Base-by-base conservation (phyloP, 2,797 vertebrate genomes). In the Malurus splendens region DNA sequence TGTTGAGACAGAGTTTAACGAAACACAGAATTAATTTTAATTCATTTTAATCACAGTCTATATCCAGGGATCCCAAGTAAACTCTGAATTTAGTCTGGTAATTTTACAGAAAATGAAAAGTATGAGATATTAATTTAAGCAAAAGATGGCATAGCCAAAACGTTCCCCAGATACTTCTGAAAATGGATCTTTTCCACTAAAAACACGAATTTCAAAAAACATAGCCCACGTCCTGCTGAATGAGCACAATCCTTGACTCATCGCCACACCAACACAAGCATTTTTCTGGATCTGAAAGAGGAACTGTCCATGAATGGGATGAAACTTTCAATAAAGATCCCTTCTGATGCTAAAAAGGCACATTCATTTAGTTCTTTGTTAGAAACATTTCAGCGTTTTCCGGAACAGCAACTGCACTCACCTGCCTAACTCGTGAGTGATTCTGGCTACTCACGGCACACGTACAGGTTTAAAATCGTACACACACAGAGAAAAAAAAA, bases 51-150 rank as follows among this genome's bases (percentile, higher is more conserved):
- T 61, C 6, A 4, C 24, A 42, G 33, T 15, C 28, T 48, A 0
- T 32, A 59, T 14, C 39, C 33, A 60, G 19, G 16, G 33, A 79
- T 41, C 33, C 27, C 56, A 62, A 80, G 42, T 14, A 62, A 76
- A 30, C 25, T 42, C 32, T 24, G 28, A 52, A 66, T 62, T 66
- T 61, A 20, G 23, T 33, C 30, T 10, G 13, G 25, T 9, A 47
- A 67, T 32, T 59, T 42, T 8, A 14, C 5, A 23, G 24, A 56
- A 84, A 60, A 28, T 38, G 1, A 41, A 60, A 61, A 65, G 36
- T 27, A 65, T 2, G 9, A 30, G n/a, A 39, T 0, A 1, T 20
- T n/a, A 0, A 1, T 71, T 54, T n/a, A 50, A 7, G 15, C 15
- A 18, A 48, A 52, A 44, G 18, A 67, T 18, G 2, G 14, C 15